Conservation (phyloP, 2,113 vertebrate species). For the Amphiprion ocellaris region DNA sequence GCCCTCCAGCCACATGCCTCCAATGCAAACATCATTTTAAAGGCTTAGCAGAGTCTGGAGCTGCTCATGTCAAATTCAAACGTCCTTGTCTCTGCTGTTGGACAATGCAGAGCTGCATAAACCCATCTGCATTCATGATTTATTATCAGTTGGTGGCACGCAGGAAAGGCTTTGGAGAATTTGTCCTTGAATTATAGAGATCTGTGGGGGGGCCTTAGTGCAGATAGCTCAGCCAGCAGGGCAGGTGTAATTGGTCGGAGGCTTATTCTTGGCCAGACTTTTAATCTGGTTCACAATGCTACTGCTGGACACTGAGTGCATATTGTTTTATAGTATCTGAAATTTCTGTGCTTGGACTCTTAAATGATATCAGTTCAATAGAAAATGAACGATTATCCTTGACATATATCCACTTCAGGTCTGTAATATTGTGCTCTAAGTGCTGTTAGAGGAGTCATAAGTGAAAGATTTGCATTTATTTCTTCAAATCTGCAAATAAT, state of each 20-base stretch:
- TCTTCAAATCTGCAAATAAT: neutral
- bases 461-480: neutral
- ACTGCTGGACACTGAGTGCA: neutral
- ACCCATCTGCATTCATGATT: neutral
- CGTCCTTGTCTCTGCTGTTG: neutral
- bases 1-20: constrained; percentile 3
- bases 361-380: too few species aligned
- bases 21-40: neutral
- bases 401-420: too few species aligned
- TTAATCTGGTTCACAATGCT: constrained; percentile 53
- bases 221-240: constrained; percentile 22
- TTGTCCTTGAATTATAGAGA: constrained; percentile 33
- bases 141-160: neutral
- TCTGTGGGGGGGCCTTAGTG: neutral
- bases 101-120: neutral
- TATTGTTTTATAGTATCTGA: neutral
- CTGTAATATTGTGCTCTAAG: neutral
- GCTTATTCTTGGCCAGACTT: constrained; percentile 36
- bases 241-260: constrained; percentile 53
- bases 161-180: constrained; percentile 3
- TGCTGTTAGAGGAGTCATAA: neutral
- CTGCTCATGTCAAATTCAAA: constrained; percentile 23
- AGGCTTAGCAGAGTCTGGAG: neutral
- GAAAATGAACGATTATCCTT: neutral
- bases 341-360: neutral